Conservation (phyloP, 35 echinoderm and acorn worm species). For the Strongylocentrotus purpuratus region DNA sequence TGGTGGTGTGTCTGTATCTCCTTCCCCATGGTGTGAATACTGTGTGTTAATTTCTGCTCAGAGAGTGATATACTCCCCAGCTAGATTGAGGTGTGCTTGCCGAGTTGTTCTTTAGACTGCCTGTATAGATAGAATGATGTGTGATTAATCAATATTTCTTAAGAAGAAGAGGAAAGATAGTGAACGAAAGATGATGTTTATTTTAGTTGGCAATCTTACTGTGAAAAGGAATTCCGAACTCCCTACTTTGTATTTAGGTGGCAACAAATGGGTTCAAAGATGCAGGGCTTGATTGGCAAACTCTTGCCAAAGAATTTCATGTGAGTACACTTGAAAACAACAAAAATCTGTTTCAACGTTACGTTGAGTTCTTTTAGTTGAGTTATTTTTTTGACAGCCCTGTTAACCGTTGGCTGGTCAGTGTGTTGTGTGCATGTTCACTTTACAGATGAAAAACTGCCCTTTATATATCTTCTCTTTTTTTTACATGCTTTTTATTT, state of each 20-base stretch:
- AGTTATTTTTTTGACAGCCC: slow-evolving; percentile 16
- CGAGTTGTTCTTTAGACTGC: background rate
- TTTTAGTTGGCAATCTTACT: slow-evolving; percentile 40
- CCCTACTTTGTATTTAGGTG: slow-evolving; percentile 76
- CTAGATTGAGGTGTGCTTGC: background rate
- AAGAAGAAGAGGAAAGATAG: background rate
- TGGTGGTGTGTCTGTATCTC: slow-evolving; percentile 5
- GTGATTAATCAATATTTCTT: slow-evolving; percentile 1
- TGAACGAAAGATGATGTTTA: background rate
- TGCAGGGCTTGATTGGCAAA: slow-evolving; percentile 89
- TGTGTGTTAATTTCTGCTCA: slow-evolving; percentile 4
- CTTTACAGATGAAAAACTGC: slow-evolving; percentile 34
- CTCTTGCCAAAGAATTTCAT: slow-evolving; percentile 94
- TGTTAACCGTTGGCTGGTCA: slow-evolving; percentile 29
- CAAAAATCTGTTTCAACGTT: slow-evolving; percentile 49
- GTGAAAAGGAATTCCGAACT: slow-evolving; percentile 45
- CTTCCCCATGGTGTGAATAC: background rate
- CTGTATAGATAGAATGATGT: background rate
- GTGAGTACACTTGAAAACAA: slow-evolving; percentile 84
- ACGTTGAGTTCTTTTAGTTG: slow-evolving; percentile 19
- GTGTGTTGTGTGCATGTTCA: slow-evolving; percentile 53
- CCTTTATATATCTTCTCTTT: background rate
- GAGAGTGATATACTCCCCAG: background rate
- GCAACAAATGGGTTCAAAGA: slow-evolving; percentile 94
- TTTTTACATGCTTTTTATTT: slow-evolving; percentile 24